Evolutionary conservation across 2,113 vertebrate genomes (phyloP), one percentile per base, ranked within the genome.

Genomic region (Xenopus borealis): DNA sequence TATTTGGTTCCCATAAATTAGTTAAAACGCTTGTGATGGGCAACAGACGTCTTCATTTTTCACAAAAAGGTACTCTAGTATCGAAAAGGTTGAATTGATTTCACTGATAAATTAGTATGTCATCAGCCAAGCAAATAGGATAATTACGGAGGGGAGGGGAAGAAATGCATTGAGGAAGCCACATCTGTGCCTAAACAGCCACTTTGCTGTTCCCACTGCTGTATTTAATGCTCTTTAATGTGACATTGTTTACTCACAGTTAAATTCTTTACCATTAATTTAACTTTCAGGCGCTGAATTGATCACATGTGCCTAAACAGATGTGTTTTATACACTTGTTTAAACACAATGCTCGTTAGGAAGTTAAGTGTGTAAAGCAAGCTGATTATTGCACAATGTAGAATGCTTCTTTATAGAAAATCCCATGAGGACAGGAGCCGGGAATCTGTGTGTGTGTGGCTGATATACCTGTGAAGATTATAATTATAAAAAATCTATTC

Each of bases 231-330:
- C 89, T 87, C 82, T 88, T 88, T 88, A 81, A 85, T 83, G 86
- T 55, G 70, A 82, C 68, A 88, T 91, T 91, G 88, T 91, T 91
- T 89, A 90, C 92, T 86, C 87, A 84, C 89, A 90, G 88, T 93
- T 92, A 89, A 91, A 89, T 86, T 83, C 88, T 81, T 89, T 80
- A 52, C 84, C 86, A 80, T 87, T 88, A 87, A 90, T 91, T 89
- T 85, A 86, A 57, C 88, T 86, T 87, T 81, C 87, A 83, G 88
- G 66, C 68, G 80, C 83, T 64, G 85, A 82, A 85, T 85, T 77
- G 87, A 85, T 88, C 86, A 80, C 87, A 79, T 79, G 71, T 88
- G 75, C 82, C 61, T 50, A 0, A 85, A 84, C 90, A 89, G 88
- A 89, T 89, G 89, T 85, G 86, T 83, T 86, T 79, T 64, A 83